A percentile compares a stretch with the other conserved stretches of the same genome.
phyloP scores from a whole-genome alignment of 1,140 invertebrate species.

The Atta colombica region DNA sequence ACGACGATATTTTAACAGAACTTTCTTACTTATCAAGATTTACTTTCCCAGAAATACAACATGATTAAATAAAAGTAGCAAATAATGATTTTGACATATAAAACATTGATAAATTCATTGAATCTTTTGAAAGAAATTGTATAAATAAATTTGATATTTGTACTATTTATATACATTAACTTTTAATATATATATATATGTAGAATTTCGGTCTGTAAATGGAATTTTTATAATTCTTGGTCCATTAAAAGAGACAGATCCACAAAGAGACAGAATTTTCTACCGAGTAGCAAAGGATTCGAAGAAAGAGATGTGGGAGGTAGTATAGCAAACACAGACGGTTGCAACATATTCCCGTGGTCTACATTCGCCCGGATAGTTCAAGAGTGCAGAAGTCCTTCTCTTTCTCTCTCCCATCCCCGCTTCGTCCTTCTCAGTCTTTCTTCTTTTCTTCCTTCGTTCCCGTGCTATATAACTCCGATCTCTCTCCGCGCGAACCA shows the following conservation, averaged over 20 bases:
- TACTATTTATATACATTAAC: too few relatives aligned
- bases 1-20: neutral
- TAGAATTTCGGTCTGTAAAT: neutral
- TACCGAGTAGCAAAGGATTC: constrained; percentile 1
- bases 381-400: constrained; percentile 72
- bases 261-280: constrained; percentile 48
- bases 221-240: neutral
- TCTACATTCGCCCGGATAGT: constrained; percentile 77
- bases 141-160: neutral
- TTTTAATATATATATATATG: too few relatives aligned
- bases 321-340: constrained; percentile 67
- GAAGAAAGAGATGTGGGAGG: constrained; percentile 66
- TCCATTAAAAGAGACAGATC: too few relatives aligned
- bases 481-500: constrained; percentile 41
- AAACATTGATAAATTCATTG: neutral
- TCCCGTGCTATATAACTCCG: constrained; percentile 43
- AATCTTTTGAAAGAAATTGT: neutral
- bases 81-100: neutral
- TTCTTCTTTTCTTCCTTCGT: constrained; percentile 24
- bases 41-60: too few relatives aligned
- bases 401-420: constrained; percentile 20
- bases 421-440: constrained; percentile 35
- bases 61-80: neutral
- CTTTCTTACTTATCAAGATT: neutral
- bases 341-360: constrained; percentile 74